Evolutionary conservation across 2,888 invertebrate species (phyloP), one percentile per base, ranked within the genome.

Genomic region (Pemphredon lugubris): DNA sequence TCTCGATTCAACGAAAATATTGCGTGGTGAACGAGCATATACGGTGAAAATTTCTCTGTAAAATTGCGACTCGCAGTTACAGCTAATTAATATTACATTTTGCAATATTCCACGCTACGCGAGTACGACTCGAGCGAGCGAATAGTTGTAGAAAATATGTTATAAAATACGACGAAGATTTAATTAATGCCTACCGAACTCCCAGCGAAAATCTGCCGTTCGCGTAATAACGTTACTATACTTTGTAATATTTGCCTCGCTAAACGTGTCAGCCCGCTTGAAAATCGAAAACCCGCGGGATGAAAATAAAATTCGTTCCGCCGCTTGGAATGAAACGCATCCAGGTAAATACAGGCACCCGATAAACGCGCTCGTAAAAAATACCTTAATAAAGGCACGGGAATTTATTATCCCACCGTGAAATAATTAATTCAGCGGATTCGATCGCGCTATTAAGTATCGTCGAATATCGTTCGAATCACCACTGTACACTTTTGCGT

Each of bases 1-100:
- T 9, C 9, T 7, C 18, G 13, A 21, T 37, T 34, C 34, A 53
- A 44, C 54, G 53, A 44, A 67, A 70, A 67, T 67, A 59, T 59
- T 48, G 39, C 26, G 21, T 40, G 21, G 26, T 40, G 34, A 4
- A n/a, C 3, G 37, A 16, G 37, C 39, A 50, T 37, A 26, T 13
- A 23, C 20, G 37, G 7, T 18, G 47, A 4, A 39, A 45, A 16
- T 50, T 20, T n/a, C 14, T 20, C 13, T 16, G 0, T 14, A 37
- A 50, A 67, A 21, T 39, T 4, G 7, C 18, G 5, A 26, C 6
- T n/a, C 4, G 13, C 26, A 54, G 53, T 51, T 45, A 16, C 21
- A 34, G 39, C 16, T 16, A 16, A 40, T 40, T 40, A 40, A n/a
- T 26, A 21, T 21, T 9, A 32, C 47, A 61, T 66, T 47, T 54